phyloP scores from a whole-genome alignment of 2,888 invertebrate genomes.

The Dusona sp. region DNA sequence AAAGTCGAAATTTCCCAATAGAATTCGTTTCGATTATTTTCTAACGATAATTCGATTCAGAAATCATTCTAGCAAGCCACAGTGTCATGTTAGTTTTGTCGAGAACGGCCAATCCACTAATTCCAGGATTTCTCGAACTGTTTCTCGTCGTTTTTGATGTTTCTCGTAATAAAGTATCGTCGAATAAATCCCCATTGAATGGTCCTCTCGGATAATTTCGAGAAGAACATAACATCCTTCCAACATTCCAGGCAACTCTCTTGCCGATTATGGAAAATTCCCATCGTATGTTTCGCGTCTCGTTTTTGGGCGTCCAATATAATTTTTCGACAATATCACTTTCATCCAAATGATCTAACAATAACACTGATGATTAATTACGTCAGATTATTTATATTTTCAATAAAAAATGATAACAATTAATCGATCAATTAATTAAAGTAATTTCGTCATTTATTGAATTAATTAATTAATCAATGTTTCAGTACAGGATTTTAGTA shows the following conservation, averaged over 20 bases:
- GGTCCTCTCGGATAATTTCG: neutral
- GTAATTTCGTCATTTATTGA: no score
- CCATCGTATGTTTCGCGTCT: constrained; percentile 37
- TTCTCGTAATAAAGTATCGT: neutral
- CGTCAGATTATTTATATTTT: neutral
- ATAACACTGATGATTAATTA: neutral
- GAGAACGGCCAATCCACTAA: constrained; percentile 60
- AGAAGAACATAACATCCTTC: constrained; percentile 59
- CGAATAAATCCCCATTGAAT: constrained; percentile 6
- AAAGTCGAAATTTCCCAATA: neutral
- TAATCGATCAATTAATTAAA: neutral
- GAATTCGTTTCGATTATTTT: neutral
- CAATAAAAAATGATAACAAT: neutral
- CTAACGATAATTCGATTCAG: constrained; percentile 72
- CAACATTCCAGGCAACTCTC: constrained; percentile 68
- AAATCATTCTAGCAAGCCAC: constrained; percentile 70
- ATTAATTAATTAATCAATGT: no score
- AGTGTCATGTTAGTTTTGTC: constrained; percentile 48
- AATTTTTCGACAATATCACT: constrained; percentile 51
- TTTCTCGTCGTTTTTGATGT: constrained; percentile 24
- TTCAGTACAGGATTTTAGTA: neutral
- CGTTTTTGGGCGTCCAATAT: constrained; percentile 46
- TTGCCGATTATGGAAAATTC: constrained; percentile 69
- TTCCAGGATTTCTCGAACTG: neutral
- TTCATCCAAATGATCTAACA: constrained; percentile 33